Base-by-base conservation (phyloP, 1,140 invertebrate species). In the Hylyphantes graminicola region DNA sequence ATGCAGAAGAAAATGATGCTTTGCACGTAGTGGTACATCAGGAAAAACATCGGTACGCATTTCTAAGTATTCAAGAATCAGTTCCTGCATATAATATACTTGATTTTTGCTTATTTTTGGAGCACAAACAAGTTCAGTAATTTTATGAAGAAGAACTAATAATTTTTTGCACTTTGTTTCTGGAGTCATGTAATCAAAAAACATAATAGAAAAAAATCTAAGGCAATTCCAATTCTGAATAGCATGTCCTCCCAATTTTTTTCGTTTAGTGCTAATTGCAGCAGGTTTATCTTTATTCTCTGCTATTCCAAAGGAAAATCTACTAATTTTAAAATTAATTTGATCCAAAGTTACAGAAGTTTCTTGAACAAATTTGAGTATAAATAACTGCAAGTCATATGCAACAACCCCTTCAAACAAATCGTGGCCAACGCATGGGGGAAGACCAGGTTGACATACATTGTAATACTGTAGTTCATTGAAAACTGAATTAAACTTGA, bases 401-500 rank as follows among this genome's bases (percentile, higher is more conserved):
- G 61, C 61, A 35, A 64, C 59, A 64, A 77, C 19, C 7, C 75
- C 75, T 51, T 77, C 75, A 61, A 77, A 77, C 48, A 77, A 11
- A 48, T 77, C 75, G 51, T 77, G 75, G 8, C 57, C 75, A 19
- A 77, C 6, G 19, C 75, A 77, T 15, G 75, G 75, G 5, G 57
- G 57, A 7, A 77, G 19, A 6, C 75, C 75, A 63, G 75, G 75
- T 10, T 64, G 35, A 50, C 75, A 77, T n/a, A 77, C 75, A 65
- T 77, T 55, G 53, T 63, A 77, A 35, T 63, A 64, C 64, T 61
- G 9, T 8, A 77, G 75, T 15, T 77, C 75, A 64, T 77, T 77
- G 50, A 77, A 77, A 7, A 77, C 12, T 15, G 75, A 77, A n/a
- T 77, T 55, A 57, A 74, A 74, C 57, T 74, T 74, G 11, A 74